Conservation (phyloP, 2,113 vertebrate genomes). For the Malurus melanocephalus region DNA sequence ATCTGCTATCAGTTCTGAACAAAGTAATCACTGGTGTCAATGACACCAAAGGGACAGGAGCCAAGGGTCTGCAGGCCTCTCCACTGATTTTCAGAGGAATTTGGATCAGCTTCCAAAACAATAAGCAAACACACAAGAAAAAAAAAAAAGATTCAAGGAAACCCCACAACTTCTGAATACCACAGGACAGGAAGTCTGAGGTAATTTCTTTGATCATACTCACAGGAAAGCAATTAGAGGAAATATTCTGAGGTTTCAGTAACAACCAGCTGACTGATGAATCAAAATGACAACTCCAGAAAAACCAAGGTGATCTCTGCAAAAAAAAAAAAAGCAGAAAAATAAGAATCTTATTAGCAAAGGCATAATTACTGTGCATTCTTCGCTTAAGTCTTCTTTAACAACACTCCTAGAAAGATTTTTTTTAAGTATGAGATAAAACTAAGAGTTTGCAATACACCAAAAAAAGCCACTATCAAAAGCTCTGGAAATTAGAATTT, state of each 20-base stretch:
- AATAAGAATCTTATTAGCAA: background rate
- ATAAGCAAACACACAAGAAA: fast-evolving
- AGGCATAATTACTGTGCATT: background rate
- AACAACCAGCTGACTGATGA: background rate
- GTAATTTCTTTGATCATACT: slow-evolving; percentile 45
- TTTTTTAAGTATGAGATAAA: background rate
- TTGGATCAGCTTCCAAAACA: background rate
- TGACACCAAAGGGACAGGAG: background rate
- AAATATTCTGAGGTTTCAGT: background rate
- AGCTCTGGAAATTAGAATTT: background rate
- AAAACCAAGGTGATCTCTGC: background rate
- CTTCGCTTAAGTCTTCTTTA: background rate
- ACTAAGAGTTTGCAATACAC: background rate
- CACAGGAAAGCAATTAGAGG: slow-evolving; percentile 37
- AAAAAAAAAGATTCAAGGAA: background rate
- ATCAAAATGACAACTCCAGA: background rate
- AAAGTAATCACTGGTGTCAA: background rate
- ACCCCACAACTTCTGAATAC: background rate
- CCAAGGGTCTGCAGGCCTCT: background rate
- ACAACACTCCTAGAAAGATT: background rate
- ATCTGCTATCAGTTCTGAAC: background rate
- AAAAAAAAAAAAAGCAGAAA: background rate
- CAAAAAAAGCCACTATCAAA: background rate
- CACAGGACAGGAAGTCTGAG: background rate
- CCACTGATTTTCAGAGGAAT: background rate